Evolutionary conservation across 2,797 vertebrate genomes (phyloP).

Genomic region (Remorina albescens): DNA sequence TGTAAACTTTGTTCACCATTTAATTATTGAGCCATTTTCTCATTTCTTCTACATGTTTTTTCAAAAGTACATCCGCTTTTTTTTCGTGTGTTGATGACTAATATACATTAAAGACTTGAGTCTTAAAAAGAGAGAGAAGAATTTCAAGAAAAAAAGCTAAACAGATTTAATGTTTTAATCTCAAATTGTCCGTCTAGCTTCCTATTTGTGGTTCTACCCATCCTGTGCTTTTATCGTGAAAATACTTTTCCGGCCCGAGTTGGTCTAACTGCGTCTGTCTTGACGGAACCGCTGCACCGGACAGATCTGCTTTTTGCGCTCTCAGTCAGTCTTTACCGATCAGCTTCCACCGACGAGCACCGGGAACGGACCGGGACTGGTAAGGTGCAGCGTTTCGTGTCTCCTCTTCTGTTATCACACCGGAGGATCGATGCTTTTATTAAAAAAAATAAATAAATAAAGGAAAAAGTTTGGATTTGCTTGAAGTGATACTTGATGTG

Average conservation of each 20-base stretch:
- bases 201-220: not conserved
- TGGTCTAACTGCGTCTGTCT: not conserved
- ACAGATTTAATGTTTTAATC: no score
- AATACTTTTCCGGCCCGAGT: conserved; percentile 17
- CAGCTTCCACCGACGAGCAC: conserved; percentile 68
- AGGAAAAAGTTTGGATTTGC: conserved; percentile 38
- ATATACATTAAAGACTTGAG: no score
- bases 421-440: not conserved
- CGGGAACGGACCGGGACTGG: conserved; percentile 74
- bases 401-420: not conserved
- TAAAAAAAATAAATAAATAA: conserved; percentile 36
- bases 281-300: conserved; percentile 48
- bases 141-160: no score
- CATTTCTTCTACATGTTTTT: not conserved
- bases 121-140: no score
- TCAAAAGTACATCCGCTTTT: not conserved
- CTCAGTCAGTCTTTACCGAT: conserved; percentile 61
- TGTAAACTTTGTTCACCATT: no score
- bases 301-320: conserved; percentile 48
- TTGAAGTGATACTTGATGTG: conserved; percentile 16
- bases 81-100: no score
- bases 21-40: not conserved
- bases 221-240: conserved; percentile 36
- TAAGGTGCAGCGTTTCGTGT: conserved; percentile 56
- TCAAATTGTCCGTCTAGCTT: fast-evolving